phyloP scores from a whole-genome alignment of 2,113 vertebrate species.

The Sylvicapra grimmia region DNA sequence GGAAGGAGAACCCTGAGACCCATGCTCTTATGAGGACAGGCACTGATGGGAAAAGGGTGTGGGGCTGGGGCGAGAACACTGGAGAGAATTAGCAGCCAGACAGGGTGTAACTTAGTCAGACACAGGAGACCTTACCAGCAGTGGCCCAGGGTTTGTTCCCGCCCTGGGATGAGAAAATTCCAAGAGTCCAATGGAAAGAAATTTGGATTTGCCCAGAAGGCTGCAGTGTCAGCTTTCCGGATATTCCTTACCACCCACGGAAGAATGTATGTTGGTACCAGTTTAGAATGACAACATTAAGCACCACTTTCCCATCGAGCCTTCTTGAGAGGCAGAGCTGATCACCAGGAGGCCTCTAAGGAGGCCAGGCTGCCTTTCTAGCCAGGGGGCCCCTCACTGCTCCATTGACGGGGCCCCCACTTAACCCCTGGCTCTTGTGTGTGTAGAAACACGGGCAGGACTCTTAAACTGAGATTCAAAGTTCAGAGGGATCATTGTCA shows the following conservation, averaged over 20 bases:
- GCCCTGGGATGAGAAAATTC: conserved; percentile 50
- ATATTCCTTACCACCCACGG: background rate
- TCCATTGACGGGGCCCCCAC: background rate
- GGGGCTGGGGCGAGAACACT: background rate
- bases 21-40: background rate
- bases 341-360: background rate
- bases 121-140: conserved; percentile 18
- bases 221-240: background rate
- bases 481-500: background rate
- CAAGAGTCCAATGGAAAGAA: conserved; percentile 28
- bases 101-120: conserved; percentile 31
- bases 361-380: background rate
- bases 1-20: background rate
- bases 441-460: background rate
- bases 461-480: background rate
- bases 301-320: background rate
- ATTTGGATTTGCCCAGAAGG: conserved; percentile 29
- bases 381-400: background rate
- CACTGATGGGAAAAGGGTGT: background rate
- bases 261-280: background rate
- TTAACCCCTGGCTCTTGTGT: background rate
- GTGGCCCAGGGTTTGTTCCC: conserved; percentile 26
- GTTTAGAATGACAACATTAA: background rate
- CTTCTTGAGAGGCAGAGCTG: background rate
- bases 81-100: background rate